phyloP scores from a whole-genome alignment of 2,113 vertebrate genomes.

The Neomonachus schauinslandi region DNA sequence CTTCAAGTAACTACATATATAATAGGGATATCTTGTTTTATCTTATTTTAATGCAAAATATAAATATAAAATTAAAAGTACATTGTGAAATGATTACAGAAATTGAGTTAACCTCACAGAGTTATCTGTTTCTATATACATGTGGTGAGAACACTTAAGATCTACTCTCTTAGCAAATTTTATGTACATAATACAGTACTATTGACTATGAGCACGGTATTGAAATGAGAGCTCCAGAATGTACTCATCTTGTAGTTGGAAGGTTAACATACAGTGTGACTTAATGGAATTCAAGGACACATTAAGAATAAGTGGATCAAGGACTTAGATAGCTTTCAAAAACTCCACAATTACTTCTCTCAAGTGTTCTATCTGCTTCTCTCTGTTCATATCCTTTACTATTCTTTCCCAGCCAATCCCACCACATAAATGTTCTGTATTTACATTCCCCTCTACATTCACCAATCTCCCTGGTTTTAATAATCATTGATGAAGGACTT shows the following conservation, averaged over 20 bases:
- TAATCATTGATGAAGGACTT: background rate
- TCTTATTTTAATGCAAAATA: background rate
- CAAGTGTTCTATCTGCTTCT: background rate
- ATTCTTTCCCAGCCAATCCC: background rate
- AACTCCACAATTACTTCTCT: background rate
- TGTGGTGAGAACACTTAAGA: background rate
- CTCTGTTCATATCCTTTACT: background rate
- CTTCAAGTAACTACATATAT: background rate
- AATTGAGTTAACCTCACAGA: background rate
- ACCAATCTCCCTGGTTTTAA: background rate
- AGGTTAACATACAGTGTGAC: background rate
- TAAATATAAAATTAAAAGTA: background rate
- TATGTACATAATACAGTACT: background rate
- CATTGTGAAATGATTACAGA: background rate
- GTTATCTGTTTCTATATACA: background rate
- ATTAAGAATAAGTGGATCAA: background rate
- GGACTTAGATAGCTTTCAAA: background rate
- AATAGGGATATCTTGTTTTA: background rate
- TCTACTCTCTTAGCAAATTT: background rate
- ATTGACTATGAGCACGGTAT: background rate
- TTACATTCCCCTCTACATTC: background rate
- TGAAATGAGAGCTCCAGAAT: background rate
- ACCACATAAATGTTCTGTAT: background rate
- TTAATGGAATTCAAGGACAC: background rate
- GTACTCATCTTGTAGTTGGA: background rate